phyloP scores from a whole-genome alignment of 1,140 invertebrate genomes.

The Hyles euphorbiae region DNA sequence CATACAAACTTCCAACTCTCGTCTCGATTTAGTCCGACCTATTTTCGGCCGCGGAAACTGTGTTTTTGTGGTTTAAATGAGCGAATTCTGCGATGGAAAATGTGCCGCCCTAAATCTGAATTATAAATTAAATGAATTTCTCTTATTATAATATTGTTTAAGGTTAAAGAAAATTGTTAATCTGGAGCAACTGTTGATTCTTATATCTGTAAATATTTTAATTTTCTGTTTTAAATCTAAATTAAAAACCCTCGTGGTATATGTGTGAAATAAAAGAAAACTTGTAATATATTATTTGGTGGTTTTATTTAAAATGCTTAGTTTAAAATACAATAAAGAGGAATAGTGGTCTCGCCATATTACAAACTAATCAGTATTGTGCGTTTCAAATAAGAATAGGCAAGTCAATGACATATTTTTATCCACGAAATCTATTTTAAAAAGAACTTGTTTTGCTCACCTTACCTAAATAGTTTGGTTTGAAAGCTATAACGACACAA shows the following conservation, averaged over 20 bases:
- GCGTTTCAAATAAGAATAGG: too few species aligned
- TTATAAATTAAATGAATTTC: slow-evolving; percentile 27
- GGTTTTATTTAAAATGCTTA: slow-evolving; percentile 34
- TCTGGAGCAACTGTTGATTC: slow-evolving; percentile 60
- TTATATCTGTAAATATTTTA: slow-evolving; percentile 68
- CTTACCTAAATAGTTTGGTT: too few species aligned
- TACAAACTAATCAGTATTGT: too few species aligned
- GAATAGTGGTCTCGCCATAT: too few species aligned
- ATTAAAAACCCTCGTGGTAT: slow-evolving; percentile 63
- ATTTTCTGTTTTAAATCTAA: slow-evolving; percentile 63
- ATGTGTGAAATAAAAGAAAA: slow-evolving; percentile 67
- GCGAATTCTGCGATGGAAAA: slow-evolving; percentile 7
- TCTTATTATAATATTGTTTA: slow-evolving; percentile 31
- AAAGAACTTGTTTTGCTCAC: too few species aligned
- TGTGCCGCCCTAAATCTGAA: slow-evolving; percentile 7
- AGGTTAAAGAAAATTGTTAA: slow-evolving; percentile 57
- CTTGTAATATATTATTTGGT: slow-evolving; percentile 62
- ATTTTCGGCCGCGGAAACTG: slow-evolving; percentile 4
- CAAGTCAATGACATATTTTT: too few species aligned
- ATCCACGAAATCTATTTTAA: too few species aligned
- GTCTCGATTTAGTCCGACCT: slow-evolving; percentile 1
- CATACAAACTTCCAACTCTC: too few species aligned
- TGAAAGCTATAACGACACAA: too few species aligned
- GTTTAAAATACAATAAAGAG: too few species aligned
- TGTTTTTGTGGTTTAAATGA: slow-evolving; percentile 1